Base-by-base conservation (phyloP, 1,140 invertebrate genomes). In the Odontomachus brunneus region DNA sequence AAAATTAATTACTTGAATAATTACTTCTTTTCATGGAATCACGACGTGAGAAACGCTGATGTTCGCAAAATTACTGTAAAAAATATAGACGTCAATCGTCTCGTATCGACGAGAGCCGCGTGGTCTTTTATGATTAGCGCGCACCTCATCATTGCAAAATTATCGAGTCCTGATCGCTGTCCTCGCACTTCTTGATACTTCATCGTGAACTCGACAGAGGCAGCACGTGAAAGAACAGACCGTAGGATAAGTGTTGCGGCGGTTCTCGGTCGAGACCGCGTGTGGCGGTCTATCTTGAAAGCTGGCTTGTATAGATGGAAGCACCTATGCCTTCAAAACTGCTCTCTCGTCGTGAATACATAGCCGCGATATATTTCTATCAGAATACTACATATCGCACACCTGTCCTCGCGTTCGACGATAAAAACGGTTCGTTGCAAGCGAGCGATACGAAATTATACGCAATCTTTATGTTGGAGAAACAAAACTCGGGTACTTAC, bases 241-340 rank as follows among this genome's bases (percentile, higher is more conserved):
- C 19, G 49, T 75, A 29, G 38, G 14, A 11, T 22, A 33, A 55
- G 24, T 55, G 17, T 55, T 53, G 22, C 24, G 51, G 22, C 17
- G 49, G 19, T 67, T 78, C 48, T n/a, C 62, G 60, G 22, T 67
- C 49, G 29, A 67, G 62, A 29, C 15, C 29, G 59, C 60, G 33
- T 24, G 0, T 44, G 38, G 38, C 38, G n/a, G 22, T 67, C 57
- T 38, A 55, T 55, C 49, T 78, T 69, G 49, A 55, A 67, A 19
- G 15, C 38, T 38, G 1, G 3, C 33, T n/a, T 66, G 29, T 76
- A 65, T n/a, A 76, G 73, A 76, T 76, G 60, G 73, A 65, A 76
- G 72, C 72, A 76, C 38, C 48, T 76, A 65, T 33, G 63, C 59
- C 14, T 29, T 17, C 14, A 76, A 19, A 26, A 76, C 49, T 53